Conservation (phyloP, 1,140 invertebrate genomes). For the Lutraria rhynchaena region DNA sequence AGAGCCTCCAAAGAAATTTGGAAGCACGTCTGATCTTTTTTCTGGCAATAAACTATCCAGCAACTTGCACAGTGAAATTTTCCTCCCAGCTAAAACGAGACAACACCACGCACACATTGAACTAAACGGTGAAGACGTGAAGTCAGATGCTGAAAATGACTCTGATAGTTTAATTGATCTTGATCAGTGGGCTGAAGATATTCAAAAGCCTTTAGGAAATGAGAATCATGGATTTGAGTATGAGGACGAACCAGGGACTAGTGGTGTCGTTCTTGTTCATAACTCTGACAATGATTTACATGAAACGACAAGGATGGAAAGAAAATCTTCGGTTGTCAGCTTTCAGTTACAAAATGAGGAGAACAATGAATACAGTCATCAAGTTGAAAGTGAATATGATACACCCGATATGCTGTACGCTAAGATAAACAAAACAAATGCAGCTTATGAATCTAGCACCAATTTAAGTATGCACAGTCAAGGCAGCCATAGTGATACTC, state of each 20-base stretch:
- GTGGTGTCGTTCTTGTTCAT: neutral
- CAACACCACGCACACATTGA: neutral
- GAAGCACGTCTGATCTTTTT: constrained; percentile 25
- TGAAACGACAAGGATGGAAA: too few species aligned
- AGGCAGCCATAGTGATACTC: too few species aligned
- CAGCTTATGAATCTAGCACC: constrained; percentile 10
- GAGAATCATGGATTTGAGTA: constrained; percentile 19
- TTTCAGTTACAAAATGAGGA: neutral
- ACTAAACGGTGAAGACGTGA: too few species aligned
- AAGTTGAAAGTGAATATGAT: constrained; percentile 21
- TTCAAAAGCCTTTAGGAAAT: neutral
- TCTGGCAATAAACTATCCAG: constrained; percentile 31
- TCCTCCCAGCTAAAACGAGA: constrained; percentile 14
- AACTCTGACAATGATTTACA: neutral
- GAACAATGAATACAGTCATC: neutral
- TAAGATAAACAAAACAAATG: constrained; percentile 39
- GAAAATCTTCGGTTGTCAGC: neutral
- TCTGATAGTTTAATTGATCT: constrained; percentile 42
- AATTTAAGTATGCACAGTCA: neutral
- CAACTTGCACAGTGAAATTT: constrained; percentile 60
- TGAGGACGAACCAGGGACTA: neutral
- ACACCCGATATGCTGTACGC: constrained; percentile 45
- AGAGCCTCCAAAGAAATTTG: neutral
- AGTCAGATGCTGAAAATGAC: constrained; percentile 12
- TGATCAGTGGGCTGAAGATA: constrained; percentile 45